These are phyloP conservation scores for Anoura caudifer DNA, from an alignment of 2,113 vertebrate genomes.

Conservation along the genomic window DNA sequence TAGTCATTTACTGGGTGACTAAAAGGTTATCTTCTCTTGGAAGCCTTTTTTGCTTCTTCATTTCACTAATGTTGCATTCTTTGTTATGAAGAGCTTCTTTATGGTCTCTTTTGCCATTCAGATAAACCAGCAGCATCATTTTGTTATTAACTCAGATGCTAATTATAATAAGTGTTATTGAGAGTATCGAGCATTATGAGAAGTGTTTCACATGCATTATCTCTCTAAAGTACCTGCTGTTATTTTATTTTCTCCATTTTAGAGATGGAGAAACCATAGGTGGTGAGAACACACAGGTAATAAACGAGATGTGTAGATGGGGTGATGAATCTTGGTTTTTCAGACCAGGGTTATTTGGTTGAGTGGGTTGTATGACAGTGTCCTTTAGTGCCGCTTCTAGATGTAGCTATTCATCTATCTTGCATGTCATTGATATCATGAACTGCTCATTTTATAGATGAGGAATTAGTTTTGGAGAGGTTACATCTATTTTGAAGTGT, in stretches of 20 bases:
- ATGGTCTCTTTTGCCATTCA: background rate
- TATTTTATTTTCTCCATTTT: background rate
- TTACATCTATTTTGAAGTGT: background rate
- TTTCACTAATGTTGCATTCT: background rate
- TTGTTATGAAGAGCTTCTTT: background rate
- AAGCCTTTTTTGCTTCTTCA: slow-evolving; percentile 12
- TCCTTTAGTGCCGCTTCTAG: background rate
- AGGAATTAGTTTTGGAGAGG: background rate
- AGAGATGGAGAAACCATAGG: background rate
- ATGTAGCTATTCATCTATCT: background rate
- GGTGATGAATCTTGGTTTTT: background rate
- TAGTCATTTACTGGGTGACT: slow-evolving; percentile 45
- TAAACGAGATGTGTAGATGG: background rate
- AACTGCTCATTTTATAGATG: background rate
- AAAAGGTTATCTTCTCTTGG: background rate
- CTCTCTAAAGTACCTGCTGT: background rate
- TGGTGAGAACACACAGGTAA: background rate
- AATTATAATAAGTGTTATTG: background rate
- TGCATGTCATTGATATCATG: background rate
- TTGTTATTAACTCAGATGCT: background rate
- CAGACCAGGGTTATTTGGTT: background rate
- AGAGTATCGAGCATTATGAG: background rate
- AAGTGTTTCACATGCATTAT: background rate
- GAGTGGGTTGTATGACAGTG: background rate
- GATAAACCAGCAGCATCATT: background rate